Evolutionary conservation across 92 coral and sea anemone genomes (phyloP).

Genomic region (Actinernus sp.): DNA sequence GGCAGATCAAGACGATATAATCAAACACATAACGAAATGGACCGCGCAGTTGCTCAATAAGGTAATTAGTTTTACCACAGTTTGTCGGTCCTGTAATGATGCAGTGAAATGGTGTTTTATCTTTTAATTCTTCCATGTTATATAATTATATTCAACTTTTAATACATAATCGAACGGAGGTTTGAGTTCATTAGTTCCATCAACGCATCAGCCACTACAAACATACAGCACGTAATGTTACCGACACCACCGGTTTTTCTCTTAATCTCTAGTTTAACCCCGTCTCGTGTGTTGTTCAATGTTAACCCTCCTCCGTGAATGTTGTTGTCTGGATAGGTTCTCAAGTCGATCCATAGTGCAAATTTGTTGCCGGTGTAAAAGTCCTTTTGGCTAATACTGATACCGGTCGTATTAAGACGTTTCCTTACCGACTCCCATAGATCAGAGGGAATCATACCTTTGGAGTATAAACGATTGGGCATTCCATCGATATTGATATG

Average conservation of each 20-base stretch:
- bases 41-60: neutral
- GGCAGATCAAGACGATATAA: neutral
- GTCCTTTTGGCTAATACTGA: neutral
- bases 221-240: constrained; percentile 43
- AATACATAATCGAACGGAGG: constrained; percentile 12
- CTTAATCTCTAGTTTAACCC: constrained; percentile 29
- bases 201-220: constrained; percentile 40
- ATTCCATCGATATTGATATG: constrained; percentile 37
- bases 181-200: constrained; percentile 50
- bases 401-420: neutral
- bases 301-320: constrained; percentile 45
- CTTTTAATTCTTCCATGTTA: constrained; percentile 26
- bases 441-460: constrained; percentile 17
- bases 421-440: constrained; percentile 21
- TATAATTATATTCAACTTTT: neutral
- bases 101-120: constrained; percentile 19
- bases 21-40: neutral
- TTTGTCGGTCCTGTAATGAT: constrained; percentile 37
- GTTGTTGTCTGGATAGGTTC: constrained; percentile 40
- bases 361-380: constrained; percentile 40
- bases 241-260: constrained; percentile 9
- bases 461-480: constrained; percentile 48
- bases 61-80: constrained; percentile 34
- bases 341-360: constrained; percentile 54
- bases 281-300: constrained; percentile 46